Percentiles rank a stretch among this genome's conserved stretches.
Evolutionary conservation across 35 echinoderm and acorn worm genomes (phyloP).

Genomic region (Diadema setosum): DNA sequence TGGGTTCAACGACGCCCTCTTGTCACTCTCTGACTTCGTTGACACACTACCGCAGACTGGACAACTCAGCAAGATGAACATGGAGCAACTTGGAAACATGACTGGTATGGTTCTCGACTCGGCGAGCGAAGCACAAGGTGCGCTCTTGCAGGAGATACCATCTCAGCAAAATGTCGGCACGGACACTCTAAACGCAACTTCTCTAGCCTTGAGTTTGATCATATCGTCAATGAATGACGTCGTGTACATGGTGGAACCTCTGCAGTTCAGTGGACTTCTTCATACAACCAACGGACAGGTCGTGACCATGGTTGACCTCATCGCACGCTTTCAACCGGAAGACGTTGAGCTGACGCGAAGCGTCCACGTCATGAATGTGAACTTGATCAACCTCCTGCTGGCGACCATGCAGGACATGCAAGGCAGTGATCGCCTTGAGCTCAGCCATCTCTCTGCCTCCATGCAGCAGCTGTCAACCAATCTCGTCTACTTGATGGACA

Average conservation of each 20-base stretch:
- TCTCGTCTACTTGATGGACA: conserved; percentile 69
- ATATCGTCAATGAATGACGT: background rate
- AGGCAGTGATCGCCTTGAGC: conserved; percentile 36
- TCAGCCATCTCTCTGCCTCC: conserved; percentile 59
- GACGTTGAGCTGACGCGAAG: background rate
- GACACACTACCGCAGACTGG: background rate
- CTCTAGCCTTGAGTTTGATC: background rate
- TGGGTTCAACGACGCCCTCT: background rate
- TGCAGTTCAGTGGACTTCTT: background rate
- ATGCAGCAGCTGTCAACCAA: conserved; percentile 60
- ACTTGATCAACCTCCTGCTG: conserved; percentile 60
- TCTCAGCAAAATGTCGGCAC: background rate
- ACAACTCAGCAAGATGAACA: background rate
- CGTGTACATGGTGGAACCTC: conserved; percentile 21
- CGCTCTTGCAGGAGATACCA: background rate
- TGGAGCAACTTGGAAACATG: background rate
- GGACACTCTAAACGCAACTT: background rate
- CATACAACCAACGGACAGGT: background rate
- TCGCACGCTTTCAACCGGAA: background rate
- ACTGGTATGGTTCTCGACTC: conserved; percentile 4
- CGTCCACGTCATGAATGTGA: conserved; percentile 43
- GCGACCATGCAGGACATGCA: conserved; percentile 42
- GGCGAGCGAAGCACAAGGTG: background rate
- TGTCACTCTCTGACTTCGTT: background rate
- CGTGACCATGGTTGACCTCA: background rate